Evolutionary conservation across 2,797 vertebrate genomes (phyloP).

Genomic region (Uromys caudimaculatus): DNA sequence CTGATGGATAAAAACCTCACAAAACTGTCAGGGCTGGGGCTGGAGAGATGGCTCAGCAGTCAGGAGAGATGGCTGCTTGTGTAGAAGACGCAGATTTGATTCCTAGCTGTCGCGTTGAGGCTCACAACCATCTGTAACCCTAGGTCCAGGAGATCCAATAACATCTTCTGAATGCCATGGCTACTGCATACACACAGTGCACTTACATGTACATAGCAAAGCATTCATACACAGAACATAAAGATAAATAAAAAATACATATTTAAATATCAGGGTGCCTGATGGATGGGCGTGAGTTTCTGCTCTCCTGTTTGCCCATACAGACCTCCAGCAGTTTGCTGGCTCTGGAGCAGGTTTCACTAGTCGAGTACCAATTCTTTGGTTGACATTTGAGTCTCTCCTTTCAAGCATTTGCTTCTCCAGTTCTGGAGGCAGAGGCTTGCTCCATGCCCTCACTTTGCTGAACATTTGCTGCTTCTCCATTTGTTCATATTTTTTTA

Average conservation of each 20-base stretch:
- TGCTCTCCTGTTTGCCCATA: background rate
- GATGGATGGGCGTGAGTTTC: fast-evolving
- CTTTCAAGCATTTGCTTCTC: background rate
- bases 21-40: background rate
- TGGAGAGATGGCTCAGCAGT: background rate
- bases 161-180: background rate
- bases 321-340: background rate
- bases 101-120: background rate
- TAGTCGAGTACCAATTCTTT: fast-evolving
- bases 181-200: too few relatives aligned
- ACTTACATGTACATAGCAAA: background rate
- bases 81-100: background rate
- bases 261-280: background rate
- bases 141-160: background rate
- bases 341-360: background rate
- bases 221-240: background rate
- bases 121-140: background rate
- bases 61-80: background rate
- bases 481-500: background rate
- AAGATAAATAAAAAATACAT: background rate
- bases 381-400: background rate
- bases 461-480: background rate
- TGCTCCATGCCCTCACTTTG: background rate
- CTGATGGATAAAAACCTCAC: background rate
- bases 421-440: background rate